Base-by-base conservation (phyloP, 2,888 invertebrate genomes). In the Carcina quercana region DNA sequence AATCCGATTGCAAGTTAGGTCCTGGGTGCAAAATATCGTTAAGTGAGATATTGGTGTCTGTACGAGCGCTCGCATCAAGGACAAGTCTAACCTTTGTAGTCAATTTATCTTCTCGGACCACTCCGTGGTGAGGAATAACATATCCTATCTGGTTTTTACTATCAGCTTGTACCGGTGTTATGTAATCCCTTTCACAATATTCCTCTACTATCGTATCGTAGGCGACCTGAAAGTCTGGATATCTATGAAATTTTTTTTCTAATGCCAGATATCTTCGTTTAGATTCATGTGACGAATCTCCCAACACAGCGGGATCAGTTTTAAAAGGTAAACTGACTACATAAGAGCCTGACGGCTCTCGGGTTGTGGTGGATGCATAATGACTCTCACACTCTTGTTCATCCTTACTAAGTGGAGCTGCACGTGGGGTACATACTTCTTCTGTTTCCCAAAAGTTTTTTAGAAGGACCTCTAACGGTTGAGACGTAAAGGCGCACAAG, bases 111-210 rank as follows among this genome's bases (percentile, higher is more conserved):
- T 5, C 8, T 2, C 30, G 12, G 5, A 30, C 22, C 3, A 30
- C 22, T 2, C 22, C 22, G 14, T 30, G 30, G 7, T 30, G 30
- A 3, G 22, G 30, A 6, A 30, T 30, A 13, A 13, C 5, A 21
- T 21, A 30, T 2, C 30, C 30, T 2, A n/a, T n/a, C n/a, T 22
- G 22, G n/a, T 7, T 13, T n/a, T n/a, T n/a, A 21, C n/a, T 21
- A 6, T n/a, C 21, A 5, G 3, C 8, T 21, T 20, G 25, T 3
- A 25, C 25, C n/a, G 11, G 12, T 5, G 25, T 5, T 5, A 22
- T n/a, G n/a, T 29, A 37, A 22, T 19, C 34, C 5, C 35, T 34
- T 3, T 30, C 22, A 13, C 34, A 14, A 29, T 36, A 38, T 5
- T 36, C 38, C 5, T 17, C 4, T 12, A 37, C 30, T 2, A 32